Base-by-base conservation (phyloP, 2,113 vertebrate genomes). In the Oncorhynchus masou region DNA sequence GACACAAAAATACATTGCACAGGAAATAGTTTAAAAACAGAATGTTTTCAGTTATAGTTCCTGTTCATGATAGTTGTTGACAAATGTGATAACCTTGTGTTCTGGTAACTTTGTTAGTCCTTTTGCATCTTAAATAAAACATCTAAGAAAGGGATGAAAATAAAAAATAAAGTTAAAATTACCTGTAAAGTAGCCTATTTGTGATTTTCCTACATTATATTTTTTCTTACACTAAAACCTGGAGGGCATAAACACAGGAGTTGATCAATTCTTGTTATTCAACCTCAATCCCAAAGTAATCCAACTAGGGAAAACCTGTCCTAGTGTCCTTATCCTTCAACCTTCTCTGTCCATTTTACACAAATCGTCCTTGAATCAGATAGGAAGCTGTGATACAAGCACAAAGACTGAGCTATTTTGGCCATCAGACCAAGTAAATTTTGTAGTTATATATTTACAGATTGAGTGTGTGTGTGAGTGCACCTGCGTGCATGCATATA, bases 11-110 rank as follows among this genome's bases (percentile, higher is more conserved):
- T 6, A 22, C n/a, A 15, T 22, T 22, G 15, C 59, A 70, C 74
- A 76, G 76, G 82, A 86, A 81, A 86, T 74, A 72, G 78, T 84
- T 86, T 84, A 68, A 70, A 85, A 80, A 82, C 31, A 45, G 74
- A 39, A 76, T 62, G 57, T 78, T 79, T 83, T 77, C 59, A 29
- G 39, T 71, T 76, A 74, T 66, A 65, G 78, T 79, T 86, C 79
- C 82, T 76, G 77, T 86, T 81, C 66, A 59, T 74, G 51, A 71
- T 29, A 71, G 12, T 16, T 29, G 20, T 20, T 70, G 49, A 5
- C 15, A 11, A 67, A 27, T 67, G 60, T 48, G n/a, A 25, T 54
- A 48, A 67, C 39, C 25, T 39, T 57, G 19, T 20, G 5, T 57
- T 57, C 15, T 57, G 54, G n/a, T 62, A 8, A 62, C 59, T 62